Evolutionary conservation across 2,113 vertebrate species (phyloP).

Genomic region (Equus przewalskii): DNA sequence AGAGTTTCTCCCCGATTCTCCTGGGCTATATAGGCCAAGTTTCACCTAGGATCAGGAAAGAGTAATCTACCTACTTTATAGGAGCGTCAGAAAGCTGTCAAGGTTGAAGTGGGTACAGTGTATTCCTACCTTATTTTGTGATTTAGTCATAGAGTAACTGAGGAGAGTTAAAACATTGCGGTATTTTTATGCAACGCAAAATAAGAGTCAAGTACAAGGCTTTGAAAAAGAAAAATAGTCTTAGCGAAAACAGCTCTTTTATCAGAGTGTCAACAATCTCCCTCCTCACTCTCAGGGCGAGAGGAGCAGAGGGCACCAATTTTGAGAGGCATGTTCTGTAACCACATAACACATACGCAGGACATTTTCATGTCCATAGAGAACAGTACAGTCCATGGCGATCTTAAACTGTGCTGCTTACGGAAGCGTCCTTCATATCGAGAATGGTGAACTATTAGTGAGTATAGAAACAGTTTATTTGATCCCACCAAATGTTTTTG

Average conservation of each 20-base stretch:
- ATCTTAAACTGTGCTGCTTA: not conserved
- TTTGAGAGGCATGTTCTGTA: not conserved
- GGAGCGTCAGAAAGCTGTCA: not conserved
- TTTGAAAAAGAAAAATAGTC: not conserved
- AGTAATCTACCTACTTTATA: not conserved
- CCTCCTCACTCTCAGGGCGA: not conserved
- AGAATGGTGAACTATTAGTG: not conserved
- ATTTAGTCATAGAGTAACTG: not conserved
- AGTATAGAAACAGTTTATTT: not conserved
- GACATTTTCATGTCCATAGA: not conserved
- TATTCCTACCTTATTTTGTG: not conserved
- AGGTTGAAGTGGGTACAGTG: not conserved
- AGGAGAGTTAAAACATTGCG: not conserved
- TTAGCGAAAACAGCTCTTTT: not conserved
- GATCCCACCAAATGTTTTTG: not conserved
- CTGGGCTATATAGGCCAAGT: accelerated
- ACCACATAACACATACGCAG: not conserved
- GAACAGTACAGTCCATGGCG: accelerated
- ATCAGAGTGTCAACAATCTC: not conserved
- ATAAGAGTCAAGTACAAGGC: not conserved
- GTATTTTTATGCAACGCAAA: not conserved
- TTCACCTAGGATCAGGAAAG: not conserved
- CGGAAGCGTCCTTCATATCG: not conserved
- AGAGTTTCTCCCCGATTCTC: not conserved
- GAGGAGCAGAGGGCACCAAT: accelerated